Percentiles rank a stretch among this genome's conserved stretches.
phyloP scores from a whole-genome alignment of 2,113 vertebrate species.

The Neolamprologus toae region DNA sequence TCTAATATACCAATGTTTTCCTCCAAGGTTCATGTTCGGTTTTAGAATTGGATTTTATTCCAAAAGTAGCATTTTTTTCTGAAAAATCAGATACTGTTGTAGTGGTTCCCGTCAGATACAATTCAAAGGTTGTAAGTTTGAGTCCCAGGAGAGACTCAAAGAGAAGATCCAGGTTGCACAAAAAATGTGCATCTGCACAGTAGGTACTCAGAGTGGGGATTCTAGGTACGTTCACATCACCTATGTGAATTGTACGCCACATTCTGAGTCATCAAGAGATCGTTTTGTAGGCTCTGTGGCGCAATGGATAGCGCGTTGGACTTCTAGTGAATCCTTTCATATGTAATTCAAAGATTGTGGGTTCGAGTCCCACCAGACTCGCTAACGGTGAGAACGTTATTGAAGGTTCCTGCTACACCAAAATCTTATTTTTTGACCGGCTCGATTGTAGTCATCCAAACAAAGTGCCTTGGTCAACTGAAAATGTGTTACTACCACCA shows the following conservation, averaged over 20 bases:
- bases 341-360: neutral
- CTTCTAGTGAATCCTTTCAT: neutral
- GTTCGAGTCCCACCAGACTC: neutral
- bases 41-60: neutral
- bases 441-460: rapidly evolving
- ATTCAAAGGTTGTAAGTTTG: neutral
- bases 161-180: neutral
- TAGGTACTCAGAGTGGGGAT: rapidly evolving
- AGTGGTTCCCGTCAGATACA: rapidly evolving
- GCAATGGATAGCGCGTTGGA: neutral
- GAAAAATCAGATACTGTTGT: neutral
- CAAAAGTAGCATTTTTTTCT: neutral
- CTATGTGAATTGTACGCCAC: rapidly evolving
- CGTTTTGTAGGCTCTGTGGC: rapidly evolving
- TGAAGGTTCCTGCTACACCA: rapidly evolving
- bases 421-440: rapidly evolving
- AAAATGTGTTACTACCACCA: neutral
- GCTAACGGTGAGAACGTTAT: rapidly evolving
- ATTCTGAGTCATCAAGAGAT: rapidly evolving
- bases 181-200: neutral
- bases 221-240: rapidly evolving
- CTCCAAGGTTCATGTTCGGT: neutral
- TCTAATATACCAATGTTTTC: neutral
- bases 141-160: neutral
- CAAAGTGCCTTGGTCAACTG: neutral